Conservation (phyloP, 2,888 invertebrate species). For the Artemia sinica region DNA sequence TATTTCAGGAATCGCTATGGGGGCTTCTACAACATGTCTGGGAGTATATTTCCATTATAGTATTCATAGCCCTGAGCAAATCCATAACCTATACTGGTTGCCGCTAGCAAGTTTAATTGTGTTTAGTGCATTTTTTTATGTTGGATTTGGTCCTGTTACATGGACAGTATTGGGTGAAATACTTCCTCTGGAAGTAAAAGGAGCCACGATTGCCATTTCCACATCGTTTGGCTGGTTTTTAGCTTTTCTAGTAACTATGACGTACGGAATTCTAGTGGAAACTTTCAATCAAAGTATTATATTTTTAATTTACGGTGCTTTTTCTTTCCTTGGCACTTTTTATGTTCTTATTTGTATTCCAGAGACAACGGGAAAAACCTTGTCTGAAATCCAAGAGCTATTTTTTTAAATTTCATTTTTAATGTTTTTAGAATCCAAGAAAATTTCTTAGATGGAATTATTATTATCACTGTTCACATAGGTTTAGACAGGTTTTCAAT, state of each 20-base stretch:
- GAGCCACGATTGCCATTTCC: conserved; percentile 52
- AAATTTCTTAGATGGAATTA: too few species aligned
- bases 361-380: conserved; percentile 64
- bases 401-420: conserved; percentile 12
- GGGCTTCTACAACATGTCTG: conserved; percentile 46
- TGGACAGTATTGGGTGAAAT: conserved; percentile 69
- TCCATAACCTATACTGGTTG: conserved; percentile 43
- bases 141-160: conserved; percentile 63
- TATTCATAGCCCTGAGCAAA: conserved; percentile 23
- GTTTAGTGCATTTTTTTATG: conserved; percentile 60
- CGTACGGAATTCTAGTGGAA: conserved; percentile 37
- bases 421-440: too few species aligned
- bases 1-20: conserved; percentile 54
- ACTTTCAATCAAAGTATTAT: conserved; percentile 45
- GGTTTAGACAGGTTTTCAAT: too few species aligned
- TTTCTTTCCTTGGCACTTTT: conserved; percentile 47
- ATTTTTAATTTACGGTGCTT: conserved; percentile 56
- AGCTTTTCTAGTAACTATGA: conserved; percentile 40
- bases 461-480: too few species aligned
- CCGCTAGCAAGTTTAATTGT: conserved; percentile 53
- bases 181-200: conserved; percentile 52
- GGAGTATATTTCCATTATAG: conserved; percentile 51
- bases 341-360: conserved; percentile 58
- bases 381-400: conserved; percentile 48
- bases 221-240: conserved; percentile 57